Base-by-base conservation (phyloP, 2,113 vertebrate genomes). In the Daphoenositta chrysoptera region DNA sequence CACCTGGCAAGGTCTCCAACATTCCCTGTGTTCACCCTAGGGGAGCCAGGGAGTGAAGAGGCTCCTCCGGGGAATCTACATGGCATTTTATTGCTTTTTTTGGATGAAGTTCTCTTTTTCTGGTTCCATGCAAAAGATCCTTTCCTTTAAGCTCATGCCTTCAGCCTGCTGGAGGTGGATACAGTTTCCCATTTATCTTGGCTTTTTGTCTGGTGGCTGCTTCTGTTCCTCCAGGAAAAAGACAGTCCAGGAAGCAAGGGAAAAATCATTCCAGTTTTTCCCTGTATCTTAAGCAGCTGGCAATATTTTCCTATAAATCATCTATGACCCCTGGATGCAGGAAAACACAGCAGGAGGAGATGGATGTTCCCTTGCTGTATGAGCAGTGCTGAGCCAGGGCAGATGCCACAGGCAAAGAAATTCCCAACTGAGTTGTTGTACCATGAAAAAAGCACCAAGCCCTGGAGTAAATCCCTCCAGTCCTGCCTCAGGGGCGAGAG, bases 261-360 rank as follows among this genome's bases (percentile, higher is more conserved):
- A 28, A 35, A 72, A 54, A 76, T 30, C 5, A 76, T 51, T 57
- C 14, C 15, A 9, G 2, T n/a, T 79, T 60, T 35, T 16, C 17
- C 13, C 10, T 23, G 0, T 28, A 19, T 27, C 16, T 47, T 39
- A 17, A 23, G 28, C 30, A 70, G 28, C 10, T 30, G 28, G 18
- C 26, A 56, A 5, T 7, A 17, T 20, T 28, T 22, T 47, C 12
- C 45, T 39, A 11, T 15, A 27, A 33, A 42, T 24, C 37, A 61
- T 16, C 27, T 30, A 10, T n/a, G 51, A 76, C 31, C 13, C 8
- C 6, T 1, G 19, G 40, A 21, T 3, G 15, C 28, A 72, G 68
- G 30, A 26, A 50, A 28, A 40, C 4, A 6, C 0, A 0, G 58
- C 31, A 37, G 75, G 6, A 66, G 23, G 23, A 47, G 35, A 26